Evolutionary conservation across 1,140 invertebrate genomes (phyloP).

Genomic region (Adoxophyes honmai): DNA sequence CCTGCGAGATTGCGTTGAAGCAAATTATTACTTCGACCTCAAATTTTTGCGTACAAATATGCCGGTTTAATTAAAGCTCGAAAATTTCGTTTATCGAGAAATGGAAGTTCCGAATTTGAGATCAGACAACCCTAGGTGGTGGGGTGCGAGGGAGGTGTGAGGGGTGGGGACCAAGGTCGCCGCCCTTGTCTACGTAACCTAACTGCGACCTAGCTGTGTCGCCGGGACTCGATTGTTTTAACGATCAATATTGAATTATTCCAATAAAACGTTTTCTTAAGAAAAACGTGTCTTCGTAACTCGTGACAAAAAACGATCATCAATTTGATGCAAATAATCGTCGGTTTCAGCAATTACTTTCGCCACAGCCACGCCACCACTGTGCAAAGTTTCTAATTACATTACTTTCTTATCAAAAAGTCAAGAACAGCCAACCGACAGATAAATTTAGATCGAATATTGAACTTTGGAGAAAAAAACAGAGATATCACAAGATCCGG

Average conservation of each 20-base stretch:
- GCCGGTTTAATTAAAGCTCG: not conserved
- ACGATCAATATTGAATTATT: conserved; percentile 43
- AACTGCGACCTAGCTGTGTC: conserved; percentile 48
- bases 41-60: not conserved
- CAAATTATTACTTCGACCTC: not conserved
- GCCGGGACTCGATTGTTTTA: conserved; percentile 33
- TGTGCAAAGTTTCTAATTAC: no score
- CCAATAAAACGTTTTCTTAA: not conserved
- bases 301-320: not conserved
- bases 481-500: no score
- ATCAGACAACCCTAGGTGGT: conserved; percentile 6
- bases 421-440: no score
- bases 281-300: not conserved
- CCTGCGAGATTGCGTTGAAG: not conserved
- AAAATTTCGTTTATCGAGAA: conserved; percentile 9
- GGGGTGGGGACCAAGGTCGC: conserved; percentile 41
- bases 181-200: conserved; percentile 53
- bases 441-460: no score
- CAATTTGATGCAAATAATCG: not conserved
- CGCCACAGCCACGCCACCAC: no score
- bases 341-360: no score
- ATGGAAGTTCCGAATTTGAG: not conserved
- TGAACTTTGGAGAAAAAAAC: no score
- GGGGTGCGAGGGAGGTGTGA: conserved; percentile 18
- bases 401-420: no score